Evolutionary conservation across 2,888 invertebrate genomes (phyloP), one percentile per base, ranked within the genome.

Genomic region (Epinotia brunnichana): DNA sequence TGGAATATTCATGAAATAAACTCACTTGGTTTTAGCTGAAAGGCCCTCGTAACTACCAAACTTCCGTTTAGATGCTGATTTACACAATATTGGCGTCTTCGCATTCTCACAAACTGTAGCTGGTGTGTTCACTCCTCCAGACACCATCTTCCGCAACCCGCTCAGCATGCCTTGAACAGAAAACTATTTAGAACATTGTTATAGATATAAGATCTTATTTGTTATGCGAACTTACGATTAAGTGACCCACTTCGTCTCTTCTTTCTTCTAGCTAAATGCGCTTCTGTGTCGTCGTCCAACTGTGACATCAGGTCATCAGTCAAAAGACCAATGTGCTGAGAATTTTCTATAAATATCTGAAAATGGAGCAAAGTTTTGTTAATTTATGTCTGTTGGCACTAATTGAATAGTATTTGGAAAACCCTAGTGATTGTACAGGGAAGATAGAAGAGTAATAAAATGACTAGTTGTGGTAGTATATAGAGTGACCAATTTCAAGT

Each of bases 171-270:
- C 96, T 96, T 80, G 54, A 81, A 81, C n/a, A 74, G 56, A 53
- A 73, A 76, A 21, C 60, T 74, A 61, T 62, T 59, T 54, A 66
- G 66, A 69, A 68, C 63, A 69, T 66, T 44, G 62, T 70, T 74
- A 66, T 24, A 56, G 74, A 41, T 60, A 13, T n/a, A 9, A 51
- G 21, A 11, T 11, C n/a, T 56, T 71, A 53, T 71, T 44, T 62
- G 64, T 68, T 62, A 41, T 44, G 35, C 11, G 60, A 64, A 86
- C 94, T 94, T 94, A 97, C 97, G 95, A 90, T 97, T 97, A 77
- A 97, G 94, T 79, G 97, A 97, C 79, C 97, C 97, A 94, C 97
- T 97, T 80, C 97, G 94, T 83, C 97, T 94, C 88, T 97, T 97
- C 87, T 97, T 97, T 84, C 96, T 95, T 82, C 95, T 94, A 73